These are phyloP conservation scores for Tonatia bakeri DNA, from an alignment of 2,113 vertebrate genomes.

Conservation along the genomic window DNA sequence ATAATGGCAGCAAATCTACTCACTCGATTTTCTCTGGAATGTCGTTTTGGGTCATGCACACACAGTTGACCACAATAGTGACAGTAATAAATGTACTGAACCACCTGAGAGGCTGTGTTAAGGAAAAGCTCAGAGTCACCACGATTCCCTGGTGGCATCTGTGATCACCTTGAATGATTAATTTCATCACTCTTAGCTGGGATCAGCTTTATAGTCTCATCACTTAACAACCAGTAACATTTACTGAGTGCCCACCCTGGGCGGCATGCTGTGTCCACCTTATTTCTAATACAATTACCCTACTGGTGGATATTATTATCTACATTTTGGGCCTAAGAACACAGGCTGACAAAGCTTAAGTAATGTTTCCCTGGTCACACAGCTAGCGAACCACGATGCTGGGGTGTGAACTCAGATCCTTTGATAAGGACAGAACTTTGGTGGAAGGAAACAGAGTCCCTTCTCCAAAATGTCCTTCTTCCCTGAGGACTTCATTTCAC, in stretches of 20 bases:
- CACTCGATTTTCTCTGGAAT: slow-evolving; percentile 83
- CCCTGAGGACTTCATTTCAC: not conserved
- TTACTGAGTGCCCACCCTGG: not conserved
- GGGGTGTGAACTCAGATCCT: not conserved
- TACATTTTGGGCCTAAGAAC: not conserved
- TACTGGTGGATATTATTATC: not conserved
- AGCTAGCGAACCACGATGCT: not conserved
- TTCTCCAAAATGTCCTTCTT: not conserved
- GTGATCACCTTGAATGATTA: not conserved
- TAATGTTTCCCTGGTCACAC: not conserved
- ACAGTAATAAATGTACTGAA: slow-evolving; percentile 94
- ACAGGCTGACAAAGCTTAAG: not conserved
- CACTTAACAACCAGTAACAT: not conserved
- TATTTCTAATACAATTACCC: not conserved
- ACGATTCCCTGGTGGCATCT: too few species aligned
- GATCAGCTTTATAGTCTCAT: not conserved
- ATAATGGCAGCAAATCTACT: slow-evolving; percentile 77
- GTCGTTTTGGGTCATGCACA: slow-evolving; percentile 89
- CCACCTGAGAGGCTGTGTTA: slow-evolving; percentile 85
- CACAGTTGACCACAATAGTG: slow-evolving; percentile 97
- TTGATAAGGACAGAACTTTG: not conserved
- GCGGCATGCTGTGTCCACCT: not conserved
- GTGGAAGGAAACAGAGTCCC: not conserved
- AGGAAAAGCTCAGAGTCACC: slow-evolving; percentile 78
- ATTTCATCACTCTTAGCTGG: not conserved